Evolutionary conservation across 2,797 vertebrate genomes (phyloP), one percentile per base, ranked within the genome.

Genomic region (Fistularia tabacaria): DNA sequence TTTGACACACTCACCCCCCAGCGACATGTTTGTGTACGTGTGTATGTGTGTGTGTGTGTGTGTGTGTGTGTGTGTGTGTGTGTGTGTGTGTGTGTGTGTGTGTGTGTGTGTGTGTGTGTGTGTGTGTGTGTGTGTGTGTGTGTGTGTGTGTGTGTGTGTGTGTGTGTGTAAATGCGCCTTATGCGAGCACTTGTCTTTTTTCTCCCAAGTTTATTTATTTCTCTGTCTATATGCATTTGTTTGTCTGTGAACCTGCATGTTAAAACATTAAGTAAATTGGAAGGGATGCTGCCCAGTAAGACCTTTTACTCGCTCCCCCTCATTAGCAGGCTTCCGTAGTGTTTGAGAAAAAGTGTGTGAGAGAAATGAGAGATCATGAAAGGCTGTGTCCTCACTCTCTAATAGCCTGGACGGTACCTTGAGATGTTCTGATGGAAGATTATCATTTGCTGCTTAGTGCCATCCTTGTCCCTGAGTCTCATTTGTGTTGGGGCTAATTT

Each of bases 1-100:
- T 91, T 86, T 94, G 91, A 91, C 93, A 93, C 88, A 25, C 89
- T 92, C 85, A 83, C 71, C 2, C 25, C 25, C 5, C 25, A 5
- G 25, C 88, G 89, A 85, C 85, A 77, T 44, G n/a, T 41, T 38
- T 58, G 37, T 45, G 3, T 57, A 25, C 41, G 6, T 43, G 53
- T 48, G 3, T 46, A 14, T 49, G 13, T 14, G 25, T 40, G 79
- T 44, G n/a, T 41, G 39, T 58, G 37, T 45, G 3, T 57, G 25
- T 45, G 6, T 43, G 53, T 48, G 3, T 46, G 15, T 49, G 13
- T 14, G 25, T 40, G 39, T 40, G 3, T 3, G 39, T 40, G 3
- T 40, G 39, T 40, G 3, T 7, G 39, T 40, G 39, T 7, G 39
- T 40, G 39, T 40, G 39, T 40, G 3, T 40, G 39, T n/a, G n/a